Base-by-base conservation (phyloP, 2,113 vertebrate genomes). In the Campylomormyrus numenius region DNA sequence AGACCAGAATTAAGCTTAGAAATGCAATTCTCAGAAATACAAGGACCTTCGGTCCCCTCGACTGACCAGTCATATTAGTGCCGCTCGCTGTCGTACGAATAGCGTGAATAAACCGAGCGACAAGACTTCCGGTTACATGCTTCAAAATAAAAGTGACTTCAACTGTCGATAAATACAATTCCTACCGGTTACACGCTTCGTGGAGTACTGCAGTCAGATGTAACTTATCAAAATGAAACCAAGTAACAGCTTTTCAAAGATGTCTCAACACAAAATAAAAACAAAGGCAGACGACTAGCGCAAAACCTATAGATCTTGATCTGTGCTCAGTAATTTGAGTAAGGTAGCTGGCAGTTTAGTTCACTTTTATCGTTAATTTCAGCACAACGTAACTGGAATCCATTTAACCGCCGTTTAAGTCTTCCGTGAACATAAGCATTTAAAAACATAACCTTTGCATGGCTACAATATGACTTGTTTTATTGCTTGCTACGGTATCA, bases 21-120 rank as follows among this genome's bases (percentile, higher is more conserved):
- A 88, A 5, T 1, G 95, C 9, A 3, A 94, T 31, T 89, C 95
- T 95, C 3, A 94, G 2, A 88, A 92, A 89, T 85, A 27, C 93
- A 0, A 89, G 15, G 6, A 92, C 13, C 50, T 77, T 93, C 2
- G 89, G 91, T 3, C 87, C n/a, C 35, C 15, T 39, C 15, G 89
- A 85, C 0, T 48, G 42, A 31, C 90, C 90, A 5, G 92, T 90
- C 96, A 95, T 96, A 83, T 92, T 93, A 31, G 0, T 70, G 24
- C 13, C 46, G 70, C 5, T 11, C 1, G 27, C 35, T 6, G 9
- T 7, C n/a, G 15, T 0, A 2, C 31, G 21, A 21, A n/a, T 1
- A 27, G 13, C 31, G 17, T 0, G 74, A 35, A 19, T 39, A 35
- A 13, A 80, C 42, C 2, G 19, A n/a, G 45, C 83, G 35, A 21